phyloP scores from a whole-genome alignment of 2,113 vertebrate genomes.

The Cygnus buccinator region DNA sequence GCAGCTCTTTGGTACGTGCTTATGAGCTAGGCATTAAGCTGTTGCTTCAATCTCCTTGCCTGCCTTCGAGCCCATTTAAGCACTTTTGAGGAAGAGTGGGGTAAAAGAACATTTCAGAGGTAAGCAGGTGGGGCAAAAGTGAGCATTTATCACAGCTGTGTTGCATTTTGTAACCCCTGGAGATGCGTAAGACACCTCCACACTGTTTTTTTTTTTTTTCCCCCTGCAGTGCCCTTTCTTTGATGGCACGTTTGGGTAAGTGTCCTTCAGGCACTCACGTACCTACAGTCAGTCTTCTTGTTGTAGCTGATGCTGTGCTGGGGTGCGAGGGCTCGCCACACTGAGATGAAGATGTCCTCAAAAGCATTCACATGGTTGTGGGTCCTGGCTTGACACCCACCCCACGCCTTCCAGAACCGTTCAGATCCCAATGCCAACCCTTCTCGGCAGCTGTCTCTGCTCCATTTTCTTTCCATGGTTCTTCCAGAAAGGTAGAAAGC shows the following conservation, averaged over 20 bases:
- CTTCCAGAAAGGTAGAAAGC: neutral
- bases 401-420: neutral
- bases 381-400: neutral
- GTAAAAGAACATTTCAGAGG: neutral
- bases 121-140: neutral
- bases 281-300: neutral
- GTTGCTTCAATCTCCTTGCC: neutral
- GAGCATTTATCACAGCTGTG: neutral
- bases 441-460: neutral
- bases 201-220: neutral
- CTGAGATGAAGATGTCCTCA: neutral
- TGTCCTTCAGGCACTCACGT: accelerated
- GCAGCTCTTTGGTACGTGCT: neutral
- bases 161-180: neutral
- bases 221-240: neutral
- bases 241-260: neutral
- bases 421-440: accelerated
- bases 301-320: neutral
- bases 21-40: neutral
- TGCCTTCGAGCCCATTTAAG: neutral
- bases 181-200: neutral
- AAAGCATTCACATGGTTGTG: neutral
- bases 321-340: neutral
- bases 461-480: neutral
- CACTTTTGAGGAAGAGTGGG: neutral